Percentiles rank a stretch among this genome's conserved stretches.
Conservation (phyloP, 2,888 invertebrate species). For the Slavum lentiscoides region DNA sequence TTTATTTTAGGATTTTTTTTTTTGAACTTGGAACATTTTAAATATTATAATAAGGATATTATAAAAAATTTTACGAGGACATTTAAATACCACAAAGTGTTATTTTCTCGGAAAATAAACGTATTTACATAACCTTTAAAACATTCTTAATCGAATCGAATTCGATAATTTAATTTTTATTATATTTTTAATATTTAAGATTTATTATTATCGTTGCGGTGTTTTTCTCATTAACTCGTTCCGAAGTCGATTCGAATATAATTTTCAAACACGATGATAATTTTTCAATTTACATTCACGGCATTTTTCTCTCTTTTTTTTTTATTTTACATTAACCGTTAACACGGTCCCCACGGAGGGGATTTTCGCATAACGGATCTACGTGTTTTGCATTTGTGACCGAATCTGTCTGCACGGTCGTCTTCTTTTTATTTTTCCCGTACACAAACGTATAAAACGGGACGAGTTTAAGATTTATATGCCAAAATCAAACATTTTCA, state of each 20-base stretch:
- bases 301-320: not conserved
- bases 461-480: constrained; percentile 29
- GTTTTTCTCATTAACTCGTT: constrained; percentile 12
- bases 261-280: constrained; percentile 46
- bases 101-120: too few relatives aligned
- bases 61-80: too few relatives aligned
- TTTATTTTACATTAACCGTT: constrained; percentile 41
- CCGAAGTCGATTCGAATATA: constrained; percentile 18
- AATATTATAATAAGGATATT: too few relatives aligned
- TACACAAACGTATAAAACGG: constrained; percentile 19
- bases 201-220: not conserved
- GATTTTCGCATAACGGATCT: constrained; percentile 37
- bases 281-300: constrained; percentile 50
- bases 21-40: too few relatives aligned
- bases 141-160: not conserved
- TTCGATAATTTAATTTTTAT: not conserved
- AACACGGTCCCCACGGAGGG: constrained; percentile 33
- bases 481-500: constrained; percentile 34
- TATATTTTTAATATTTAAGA: not conserved
- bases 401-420: constrained; percentile 7
- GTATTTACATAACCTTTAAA: too few relatives aligned
- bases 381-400: constrained; percentile 48
- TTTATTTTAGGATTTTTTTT: too few relatives aligned
- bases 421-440: not conserved
- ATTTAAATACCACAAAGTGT: too few relatives aligned